Percentiles rank a stretch among this genome's conserved stretches.
These are phyloP conservation scores for Cephalopterus ornatus DNA, from an alignment of 2,113 vertebrate genomes.

Conservation along the genomic window DNA sequence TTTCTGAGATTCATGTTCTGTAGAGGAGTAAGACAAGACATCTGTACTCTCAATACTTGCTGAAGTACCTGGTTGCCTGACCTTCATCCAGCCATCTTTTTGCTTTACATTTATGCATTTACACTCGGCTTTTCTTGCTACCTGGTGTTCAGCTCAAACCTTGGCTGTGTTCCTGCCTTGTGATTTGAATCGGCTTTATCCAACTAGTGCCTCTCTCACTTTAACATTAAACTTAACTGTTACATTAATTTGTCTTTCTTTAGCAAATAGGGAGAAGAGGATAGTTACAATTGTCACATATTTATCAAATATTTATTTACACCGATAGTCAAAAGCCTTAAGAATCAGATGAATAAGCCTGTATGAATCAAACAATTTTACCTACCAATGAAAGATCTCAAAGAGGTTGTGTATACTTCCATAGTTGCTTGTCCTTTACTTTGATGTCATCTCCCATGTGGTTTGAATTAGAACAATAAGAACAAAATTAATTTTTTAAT, in stretches of 20 bases:
- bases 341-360: background rate
- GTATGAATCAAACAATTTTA: background rate
- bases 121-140: background rate
- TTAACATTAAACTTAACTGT: background rate
- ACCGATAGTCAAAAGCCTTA: background rate
- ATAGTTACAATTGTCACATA: background rate
- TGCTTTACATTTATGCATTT: background rate
- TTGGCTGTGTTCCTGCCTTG: background rate
- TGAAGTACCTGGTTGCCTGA: background rate
- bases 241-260: background rate
- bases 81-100: background rate
- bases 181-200: fast-evolving
- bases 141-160: background rate
- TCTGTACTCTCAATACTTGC: background rate
- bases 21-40: background rate
- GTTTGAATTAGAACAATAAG: background rate
- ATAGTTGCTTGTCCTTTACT: background rate
- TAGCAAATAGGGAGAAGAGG: background rate
- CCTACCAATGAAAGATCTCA: background rate
- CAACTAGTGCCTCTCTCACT: background rate
- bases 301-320: background rate
- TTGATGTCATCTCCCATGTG: background rate
- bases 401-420: background rate
- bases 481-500: background rate
- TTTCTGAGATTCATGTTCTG: background rate